Conservation (phyloP, 2,888 invertebrate species). For the Trissonchulus latispiculum region DNA sequence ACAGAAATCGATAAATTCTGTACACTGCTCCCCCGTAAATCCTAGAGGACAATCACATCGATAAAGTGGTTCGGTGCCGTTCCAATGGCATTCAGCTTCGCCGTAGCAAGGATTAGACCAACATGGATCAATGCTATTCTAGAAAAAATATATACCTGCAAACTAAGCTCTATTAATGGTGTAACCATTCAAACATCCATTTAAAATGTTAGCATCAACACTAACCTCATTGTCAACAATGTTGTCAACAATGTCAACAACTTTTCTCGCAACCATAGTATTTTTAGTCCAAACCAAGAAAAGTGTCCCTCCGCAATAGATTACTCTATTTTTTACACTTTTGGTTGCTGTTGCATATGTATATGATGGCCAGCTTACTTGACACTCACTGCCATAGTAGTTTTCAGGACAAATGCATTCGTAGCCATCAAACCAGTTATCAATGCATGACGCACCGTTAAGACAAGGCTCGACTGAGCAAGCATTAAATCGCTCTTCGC, state of each 20-base stretch:
- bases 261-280: too few species aligned
- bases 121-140: background rate
- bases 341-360: too few species aligned
- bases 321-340: too few species aligned
- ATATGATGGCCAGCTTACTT: background rate
- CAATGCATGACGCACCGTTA: constrained; percentile 6
- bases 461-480: constrained; percentile 3
- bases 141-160: background rate
- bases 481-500: background rate
- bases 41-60: constrained; percentile 13
- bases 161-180: too few species aligned
- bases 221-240: too few species aligned
- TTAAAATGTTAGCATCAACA: too few species aligned
- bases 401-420: background rate
- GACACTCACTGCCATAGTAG: constrained; percentile 1
- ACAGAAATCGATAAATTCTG: background rate
- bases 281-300: too few species aligned
- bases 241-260: too few species aligned
- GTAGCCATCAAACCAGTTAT: background rate
- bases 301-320: too few species aligned
- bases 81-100: background rate
- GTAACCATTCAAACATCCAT: too few species aligned
- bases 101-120: background rate
- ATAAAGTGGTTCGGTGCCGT: background rate
- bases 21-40: constrained; percentile 1